Conservation (phyloP, 2,888 invertebrate species). For the Meloe dianella region DNA sequence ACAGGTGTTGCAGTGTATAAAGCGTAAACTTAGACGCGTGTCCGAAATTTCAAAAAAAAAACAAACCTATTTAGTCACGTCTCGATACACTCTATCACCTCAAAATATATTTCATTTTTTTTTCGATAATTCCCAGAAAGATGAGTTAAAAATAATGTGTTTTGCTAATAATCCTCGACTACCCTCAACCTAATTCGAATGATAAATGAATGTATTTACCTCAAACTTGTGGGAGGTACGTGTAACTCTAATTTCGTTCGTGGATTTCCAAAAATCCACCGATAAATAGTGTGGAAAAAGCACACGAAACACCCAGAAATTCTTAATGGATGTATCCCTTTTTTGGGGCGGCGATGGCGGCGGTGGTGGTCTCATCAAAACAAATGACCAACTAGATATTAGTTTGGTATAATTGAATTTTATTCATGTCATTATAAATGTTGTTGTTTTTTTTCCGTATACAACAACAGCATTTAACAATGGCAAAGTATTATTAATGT, state of each 20-base stretch:
- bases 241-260: not conserved
- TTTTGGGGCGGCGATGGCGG: not conserved
- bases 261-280: not conserved
- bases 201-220: not conserved
- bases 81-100: slow-evolving; percentile 6
- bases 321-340: not conserved
- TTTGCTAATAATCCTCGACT: not conserved
- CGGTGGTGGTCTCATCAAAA: not conserved
- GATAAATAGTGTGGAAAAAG: not conserved
- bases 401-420: not conserved
- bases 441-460: no score
- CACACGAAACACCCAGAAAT: not conserved
- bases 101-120: not conserved
- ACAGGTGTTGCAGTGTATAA: slow-evolving; percentile 2
- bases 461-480: not conserved
- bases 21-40: slow-evolving; percentile 2
- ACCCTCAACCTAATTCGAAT: not conserved
- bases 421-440: no score
- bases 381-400: not conserved
- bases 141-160: no score
- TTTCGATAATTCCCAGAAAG: not conserved
- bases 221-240: not conserved
- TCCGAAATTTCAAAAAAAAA: not conserved
- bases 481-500: not conserved
- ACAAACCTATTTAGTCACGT: not conserved